Base-by-base conservation (phyloP, 2,888 invertebrate genomes). In the Lottia scabra region DNA sequence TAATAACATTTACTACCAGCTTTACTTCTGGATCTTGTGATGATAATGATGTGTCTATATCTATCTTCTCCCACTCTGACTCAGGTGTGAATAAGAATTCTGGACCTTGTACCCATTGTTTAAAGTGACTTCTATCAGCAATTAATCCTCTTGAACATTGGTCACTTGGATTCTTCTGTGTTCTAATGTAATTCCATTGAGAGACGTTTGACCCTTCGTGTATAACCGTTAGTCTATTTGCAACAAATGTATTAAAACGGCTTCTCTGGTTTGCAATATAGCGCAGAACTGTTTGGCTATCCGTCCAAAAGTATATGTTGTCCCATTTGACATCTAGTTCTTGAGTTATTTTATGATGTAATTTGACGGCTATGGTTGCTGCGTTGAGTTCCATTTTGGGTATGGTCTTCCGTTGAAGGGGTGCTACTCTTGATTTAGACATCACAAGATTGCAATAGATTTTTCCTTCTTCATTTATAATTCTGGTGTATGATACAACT, bases 131-230 rank as follows among this genome's bases (percentile, higher is more conserved):
- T 23, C 69, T 65, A 5, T 71, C 65, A 10, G 70, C 72, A 46
- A n/a, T 66, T 12, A 69, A 26, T 13, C 78, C 78, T 23, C 76
- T 48, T 5, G 76, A 78, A 3, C 70, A 71, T 19, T 67, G 19
- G 48, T 76, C 78, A 23, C 76, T 76, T 38, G 74, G 77, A 27
- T 78, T 78, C 0, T 56, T 65, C 43, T 56, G n/a, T 6, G 77
- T 76, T 6, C 63, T 8, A 23, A 77, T 65, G 48, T 74, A 65
- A 27, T 71, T 71, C 77, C 79, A 79, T 46, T 75, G 71, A 15
- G 56, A n/a, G 68, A 13, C 69, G 43, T 43, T 67, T 48, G 64
- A 44, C 15, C 65, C 16, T 30, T 65, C 44, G n/a, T 65, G 65
- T n/a, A 65, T 65, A 6, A 65, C 19, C 6, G 65, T 23, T 5